Evolutionary conservation across 2,113 vertebrate genomes (phyloP).

Genomic region (Machaerirhynchus nigripectus): DNA sequence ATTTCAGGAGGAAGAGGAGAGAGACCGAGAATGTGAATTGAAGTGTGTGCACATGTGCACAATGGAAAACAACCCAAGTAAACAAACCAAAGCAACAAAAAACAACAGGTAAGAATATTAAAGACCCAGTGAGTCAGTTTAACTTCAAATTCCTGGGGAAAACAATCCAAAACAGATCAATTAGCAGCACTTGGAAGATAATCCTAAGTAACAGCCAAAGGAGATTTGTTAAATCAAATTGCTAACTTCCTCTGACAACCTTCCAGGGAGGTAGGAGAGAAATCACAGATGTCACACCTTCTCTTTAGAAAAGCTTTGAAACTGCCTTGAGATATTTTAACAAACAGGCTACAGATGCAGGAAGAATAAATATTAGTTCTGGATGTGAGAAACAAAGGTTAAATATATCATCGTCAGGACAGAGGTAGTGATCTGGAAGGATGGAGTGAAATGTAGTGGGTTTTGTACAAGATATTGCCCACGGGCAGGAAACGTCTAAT

Average conservation of each 20-base stretch:
- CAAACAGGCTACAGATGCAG: neutral
- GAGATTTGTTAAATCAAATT: neutral
- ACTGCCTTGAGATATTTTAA: neutral
- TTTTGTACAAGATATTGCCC: neutral
- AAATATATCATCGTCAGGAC: neutral
- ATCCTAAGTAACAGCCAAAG: neutral
- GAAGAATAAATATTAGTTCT: neutral
- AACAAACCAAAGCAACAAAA: neutral
- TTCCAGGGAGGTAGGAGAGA: neutral
- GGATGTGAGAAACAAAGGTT: constrained; percentile 9
- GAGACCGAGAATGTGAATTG: neutral
- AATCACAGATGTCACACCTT: neutral
- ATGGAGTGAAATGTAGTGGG: neutral
- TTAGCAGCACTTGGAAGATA: neutral
- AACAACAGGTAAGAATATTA: neutral
- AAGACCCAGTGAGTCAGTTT: neutral
- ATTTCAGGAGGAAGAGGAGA: neutral
- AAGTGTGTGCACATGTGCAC: fast-evolving
- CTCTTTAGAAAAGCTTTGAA: neutral
- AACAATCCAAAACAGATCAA: neutral
- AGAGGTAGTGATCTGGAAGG: neutral
- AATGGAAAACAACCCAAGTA: neutral
- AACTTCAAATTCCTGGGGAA: neutral
- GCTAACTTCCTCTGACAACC: constrained; percentile 3
- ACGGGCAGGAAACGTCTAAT: neutral